Conservation (phyloP, 2,113 vertebrate species). For the Mesembrinibis cayennensis region DNA sequence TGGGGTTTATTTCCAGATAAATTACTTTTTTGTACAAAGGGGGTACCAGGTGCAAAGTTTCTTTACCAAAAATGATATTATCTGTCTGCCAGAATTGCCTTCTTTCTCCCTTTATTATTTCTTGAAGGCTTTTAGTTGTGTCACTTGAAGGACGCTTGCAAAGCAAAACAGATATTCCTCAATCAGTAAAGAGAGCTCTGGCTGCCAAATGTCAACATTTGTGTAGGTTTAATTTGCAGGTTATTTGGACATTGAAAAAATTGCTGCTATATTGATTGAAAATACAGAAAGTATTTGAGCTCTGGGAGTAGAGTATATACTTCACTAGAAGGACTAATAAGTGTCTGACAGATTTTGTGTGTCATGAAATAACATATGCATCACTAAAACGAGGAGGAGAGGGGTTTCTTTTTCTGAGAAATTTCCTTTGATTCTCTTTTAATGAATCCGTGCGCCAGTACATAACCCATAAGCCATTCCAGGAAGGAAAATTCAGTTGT, state of each 20-base stretch:
- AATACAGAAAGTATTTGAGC: not conserved
- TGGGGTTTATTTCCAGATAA: not conserved
- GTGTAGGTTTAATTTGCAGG: not conserved
- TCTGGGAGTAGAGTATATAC: not conserved
- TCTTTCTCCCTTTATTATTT: not conserved
- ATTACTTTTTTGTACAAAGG: not conserved
- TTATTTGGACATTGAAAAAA: not conserved
- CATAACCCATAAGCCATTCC: not conserved
- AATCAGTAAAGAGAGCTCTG: not conserved
- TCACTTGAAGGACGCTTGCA: not conserved
- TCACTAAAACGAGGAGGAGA: not conserved
- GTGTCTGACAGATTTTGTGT: not conserved
- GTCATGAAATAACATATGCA: not conserved
- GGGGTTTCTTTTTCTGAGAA: not conserved
- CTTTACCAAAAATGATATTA: not conserved
- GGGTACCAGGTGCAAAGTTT: not conserved
- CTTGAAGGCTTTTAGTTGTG: not conserved
- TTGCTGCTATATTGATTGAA: not conserved
- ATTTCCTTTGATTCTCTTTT: conserved; percentile 14
- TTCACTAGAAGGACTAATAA: not conserved
- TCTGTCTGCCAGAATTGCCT: not conserved
- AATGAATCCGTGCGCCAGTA: not conserved
- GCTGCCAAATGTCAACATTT: not conserved
- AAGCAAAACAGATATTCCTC: not conserved
- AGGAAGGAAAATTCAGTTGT: conserved; percentile 15